phyloP scores from a whole-genome alignment of 2,888 invertebrate species.

The Halictus quadricinctus region DNA sequence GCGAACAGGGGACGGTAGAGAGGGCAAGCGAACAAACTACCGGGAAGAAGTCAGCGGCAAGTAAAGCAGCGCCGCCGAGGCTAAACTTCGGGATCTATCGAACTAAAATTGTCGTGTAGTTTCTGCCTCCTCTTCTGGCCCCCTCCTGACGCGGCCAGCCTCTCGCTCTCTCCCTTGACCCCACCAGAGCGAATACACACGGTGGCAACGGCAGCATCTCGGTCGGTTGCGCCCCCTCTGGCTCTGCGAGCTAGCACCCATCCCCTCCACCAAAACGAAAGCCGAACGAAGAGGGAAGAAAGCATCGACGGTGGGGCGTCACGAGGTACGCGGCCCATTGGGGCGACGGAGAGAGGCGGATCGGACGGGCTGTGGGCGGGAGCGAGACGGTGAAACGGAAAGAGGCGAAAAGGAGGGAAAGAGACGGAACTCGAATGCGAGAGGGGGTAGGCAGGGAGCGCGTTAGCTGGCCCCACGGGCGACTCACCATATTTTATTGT shows the following conservation, averaged over 20 bases:
- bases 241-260: constrained; percentile 51
- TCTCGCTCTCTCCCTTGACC: constrained; percentile 53
- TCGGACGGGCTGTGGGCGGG: constrained; percentile 41
- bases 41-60: constrained; percentile 81
- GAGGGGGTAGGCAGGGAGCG: constrained; percentile 67
- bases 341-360: constrained; percentile 57
- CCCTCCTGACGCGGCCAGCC: constrained; percentile 53
- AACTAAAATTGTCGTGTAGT: constrained; percentile 82
- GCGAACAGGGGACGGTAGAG: constrained; percentile 63
- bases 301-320: constrained; percentile 69
- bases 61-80: constrained; percentile 80
- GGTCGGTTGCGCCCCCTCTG: constrained; percentile 68
- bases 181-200: constrained; percentile 56
- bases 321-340: constrained; percentile 54
- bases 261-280: constrained; percentile 68
- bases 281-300: constrained; percentile 76
- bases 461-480: constrained; percentile 72
- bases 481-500: constrained; percentile 80
- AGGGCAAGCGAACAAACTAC: constrained; percentile 80
- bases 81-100: constrained; percentile 81
- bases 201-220: constrained; percentile 67
- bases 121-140: constrained; percentile 71
- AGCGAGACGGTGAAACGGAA: constrained; percentile 62
- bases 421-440: constrained; percentile 52
- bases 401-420: constrained; percentile 66